Percentiles rank a stretch among this genome's conserved stretches.
phyloP scores from a whole-genome alignment of 2,888 invertebrate genomes.

The Lissonota sp. region DNA sequence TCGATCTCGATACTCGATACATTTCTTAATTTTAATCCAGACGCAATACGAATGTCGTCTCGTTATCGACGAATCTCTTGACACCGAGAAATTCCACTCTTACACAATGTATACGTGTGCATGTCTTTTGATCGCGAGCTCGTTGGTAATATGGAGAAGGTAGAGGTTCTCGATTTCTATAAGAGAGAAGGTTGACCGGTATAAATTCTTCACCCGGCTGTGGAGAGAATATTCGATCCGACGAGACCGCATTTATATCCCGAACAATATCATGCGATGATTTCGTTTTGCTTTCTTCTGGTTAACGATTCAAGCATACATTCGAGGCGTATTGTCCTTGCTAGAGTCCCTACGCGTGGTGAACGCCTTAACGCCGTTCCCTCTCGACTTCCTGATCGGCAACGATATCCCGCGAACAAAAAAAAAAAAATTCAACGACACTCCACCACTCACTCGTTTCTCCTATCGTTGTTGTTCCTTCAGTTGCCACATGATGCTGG shows the following conservation, averaged over 20 bases:
- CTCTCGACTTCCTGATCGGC: constrained; percentile 63
- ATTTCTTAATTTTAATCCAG: too few relatives aligned
- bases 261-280: background rate
- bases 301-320: constrained; percentile 10
- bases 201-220: constrained; percentile 32
- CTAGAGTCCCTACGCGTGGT: constrained; percentile 24
- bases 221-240: constrained; percentile 16
- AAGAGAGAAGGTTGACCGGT: constrained; percentile 52
- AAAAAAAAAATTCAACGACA: constrained; percentile 33
- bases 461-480: constrained; percentile 2
- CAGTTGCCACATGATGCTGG: constrained; percentile 35
- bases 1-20: too few relatives aligned
- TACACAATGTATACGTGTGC: constrained; percentile 32
- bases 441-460: constrained; percentile 15
- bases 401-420: constrained; percentile 46
- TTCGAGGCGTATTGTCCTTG: constrained; percentile 59
- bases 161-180: constrained; percentile 52
- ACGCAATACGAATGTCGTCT: background rate
- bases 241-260: background rate
- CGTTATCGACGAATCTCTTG: constrained; percentile 7
- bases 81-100: constrained; percentile 38
- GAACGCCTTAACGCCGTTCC: constrained; percentile 42
- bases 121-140: constrained; percentile 19
- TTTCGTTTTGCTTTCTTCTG: constrained; percentile 58
- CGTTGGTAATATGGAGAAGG: background rate